Conservation (phyloP, 1,140 invertebrate genomes). For the Tetramorium simillimum region DNA sequence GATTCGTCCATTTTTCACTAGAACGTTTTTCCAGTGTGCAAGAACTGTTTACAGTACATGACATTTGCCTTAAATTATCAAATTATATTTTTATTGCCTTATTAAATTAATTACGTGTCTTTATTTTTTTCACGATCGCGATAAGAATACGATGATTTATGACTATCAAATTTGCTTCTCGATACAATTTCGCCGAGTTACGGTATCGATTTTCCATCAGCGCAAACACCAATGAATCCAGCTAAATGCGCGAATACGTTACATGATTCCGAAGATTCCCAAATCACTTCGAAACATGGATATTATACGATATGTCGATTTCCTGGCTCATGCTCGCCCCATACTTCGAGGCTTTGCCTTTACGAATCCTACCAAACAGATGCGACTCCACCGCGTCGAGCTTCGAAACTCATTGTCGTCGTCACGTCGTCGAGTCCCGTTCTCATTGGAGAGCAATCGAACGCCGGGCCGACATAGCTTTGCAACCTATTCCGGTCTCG, state of each 20-base stretch:
- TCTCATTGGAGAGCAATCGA: slow-evolving; percentile 40
- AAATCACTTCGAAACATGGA: slow-evolving; percentile 32
- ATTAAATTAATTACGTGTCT: not conserved
- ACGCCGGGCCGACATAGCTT: not conserved
- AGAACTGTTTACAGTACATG: not conserved
- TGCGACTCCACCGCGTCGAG: not conserved
- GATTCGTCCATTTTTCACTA: too few relatives aligned
- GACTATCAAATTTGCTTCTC: not conserved
- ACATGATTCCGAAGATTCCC: not conserved
- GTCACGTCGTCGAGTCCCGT: slow-evolving; percentile 5
- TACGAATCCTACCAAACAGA: not conserved
- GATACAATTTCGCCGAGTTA: slow-evolving; percentile 23
- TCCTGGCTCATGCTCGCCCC: slow-evolving; percentile 2
- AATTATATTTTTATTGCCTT: not conserved
- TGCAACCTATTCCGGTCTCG: slow-evolving; percentile 27
- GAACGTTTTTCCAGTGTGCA: too few relatives aligned
- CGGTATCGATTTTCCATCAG: slow-evolving; percentile 24
- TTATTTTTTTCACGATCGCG: not conserved
- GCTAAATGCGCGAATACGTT: not conserved
- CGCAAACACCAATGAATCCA: slow-evolving; percentile 1
- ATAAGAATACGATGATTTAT: not conserved
- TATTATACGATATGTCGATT: slow-evolving; percentile 9
- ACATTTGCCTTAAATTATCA: not conserved
- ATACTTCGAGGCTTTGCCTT: slow-evolving; percentile 3
- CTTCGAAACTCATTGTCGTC: slow-evolving; percentile 44